Evolutionary conservation across 1,140 invertebrate genomes (phyloP).

Genomic region (Conus ventricosus): DNA sequence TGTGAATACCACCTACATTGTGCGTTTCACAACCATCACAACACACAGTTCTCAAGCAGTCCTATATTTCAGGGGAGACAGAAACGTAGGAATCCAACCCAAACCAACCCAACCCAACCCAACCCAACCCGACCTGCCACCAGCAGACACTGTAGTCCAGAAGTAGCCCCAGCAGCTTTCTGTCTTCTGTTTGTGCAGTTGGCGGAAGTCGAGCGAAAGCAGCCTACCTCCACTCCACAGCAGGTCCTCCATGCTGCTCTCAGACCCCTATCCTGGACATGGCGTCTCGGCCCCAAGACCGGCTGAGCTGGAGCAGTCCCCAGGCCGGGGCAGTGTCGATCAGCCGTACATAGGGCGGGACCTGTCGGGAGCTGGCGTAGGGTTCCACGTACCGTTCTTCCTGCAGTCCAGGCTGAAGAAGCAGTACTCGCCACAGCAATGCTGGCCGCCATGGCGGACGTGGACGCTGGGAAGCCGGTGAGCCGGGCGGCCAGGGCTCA

Average conservation of each 20-base stretch:
- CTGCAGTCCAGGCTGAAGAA: slow-evolving; percentile 2
- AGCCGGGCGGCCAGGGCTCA: slow-evolving; percentile 6
- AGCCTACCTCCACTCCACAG: background rate
- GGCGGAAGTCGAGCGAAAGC: background rate
- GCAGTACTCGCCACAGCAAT: slow-evolving; percentile 23
- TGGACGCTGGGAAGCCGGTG: slow-evolving; percentile 14
- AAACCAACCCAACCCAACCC: no score
- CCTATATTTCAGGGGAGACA: no score
- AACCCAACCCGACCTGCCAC: no score
- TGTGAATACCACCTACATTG: no score
- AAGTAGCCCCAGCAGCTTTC: background rate
- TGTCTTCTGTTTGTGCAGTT: background rate
- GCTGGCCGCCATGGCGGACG: slow-evolving; percentile 19
- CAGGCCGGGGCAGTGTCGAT: background rate
- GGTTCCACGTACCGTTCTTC: background rate
- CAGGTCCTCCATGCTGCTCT: background rate
- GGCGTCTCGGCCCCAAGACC: no score
- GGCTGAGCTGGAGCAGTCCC: no score
- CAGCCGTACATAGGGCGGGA: background rate
- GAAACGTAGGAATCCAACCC: no score
- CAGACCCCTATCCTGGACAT: no score
- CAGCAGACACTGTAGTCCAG: background rate
- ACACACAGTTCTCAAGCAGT: no score
- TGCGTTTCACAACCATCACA: no score
- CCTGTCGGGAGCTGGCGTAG: background rate